A percentile compares a stretch with the other conserved stretches of the same genome.
Evolutionary conservation across 2,888 invertebrate genomes (phyloP).

Genomic region (Drosophila eohydei): DNA sequence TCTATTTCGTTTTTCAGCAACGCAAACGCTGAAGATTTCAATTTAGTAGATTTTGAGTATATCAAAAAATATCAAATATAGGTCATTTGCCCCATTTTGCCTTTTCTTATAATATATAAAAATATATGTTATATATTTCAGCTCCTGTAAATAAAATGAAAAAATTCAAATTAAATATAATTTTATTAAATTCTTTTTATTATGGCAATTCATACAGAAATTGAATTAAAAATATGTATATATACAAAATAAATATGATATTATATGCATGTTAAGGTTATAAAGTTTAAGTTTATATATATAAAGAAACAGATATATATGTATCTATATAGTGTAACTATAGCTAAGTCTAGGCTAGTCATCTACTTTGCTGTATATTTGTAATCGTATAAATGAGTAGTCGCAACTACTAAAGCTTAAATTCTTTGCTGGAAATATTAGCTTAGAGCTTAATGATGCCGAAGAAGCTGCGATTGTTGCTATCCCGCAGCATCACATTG

Average conservation of each 20-base stretch:
- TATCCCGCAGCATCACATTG: slow-evolving; percentile 85
- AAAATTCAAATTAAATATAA: not conserved
- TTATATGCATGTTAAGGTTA: slow-evolving; percentile 19
- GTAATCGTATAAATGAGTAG: slow-evolving; percentile 46
- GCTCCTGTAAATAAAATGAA: not conserved
- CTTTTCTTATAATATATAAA: not conserved
- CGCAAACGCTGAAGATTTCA: no score
- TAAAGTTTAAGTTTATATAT: not conserved
- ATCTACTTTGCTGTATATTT: slow-evolving; percentile 57
- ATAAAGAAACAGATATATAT: slow-evolving; percentile 6
- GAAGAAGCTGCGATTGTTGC: slow-evolving; percentile 92
- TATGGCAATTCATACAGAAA: slow-evolving; percentile 47
- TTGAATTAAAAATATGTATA: slow-evolving; percentile 44
- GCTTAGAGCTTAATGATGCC: slow-evolving; percentile 88
- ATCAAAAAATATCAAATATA: no score
- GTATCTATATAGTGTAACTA: slow-evolving; percentile 21
- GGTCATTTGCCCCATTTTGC: no score
- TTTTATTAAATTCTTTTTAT: slow-evolving; percentile 40
- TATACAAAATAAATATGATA: slow-evolving; percentile 60
- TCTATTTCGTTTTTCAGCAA: no score
- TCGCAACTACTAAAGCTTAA: slow-evolving; percentile 48
- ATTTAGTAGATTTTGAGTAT: no score
- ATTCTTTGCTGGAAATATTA: not conserved
- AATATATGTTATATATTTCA: not conserved
- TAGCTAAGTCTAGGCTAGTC: slow-evolving; percentile 46